These are phyloP conservation scores for Piscicola geometra DNA, from an alignment of 2,888 invertebrate species.

Conservation along the genomic window DNA sequence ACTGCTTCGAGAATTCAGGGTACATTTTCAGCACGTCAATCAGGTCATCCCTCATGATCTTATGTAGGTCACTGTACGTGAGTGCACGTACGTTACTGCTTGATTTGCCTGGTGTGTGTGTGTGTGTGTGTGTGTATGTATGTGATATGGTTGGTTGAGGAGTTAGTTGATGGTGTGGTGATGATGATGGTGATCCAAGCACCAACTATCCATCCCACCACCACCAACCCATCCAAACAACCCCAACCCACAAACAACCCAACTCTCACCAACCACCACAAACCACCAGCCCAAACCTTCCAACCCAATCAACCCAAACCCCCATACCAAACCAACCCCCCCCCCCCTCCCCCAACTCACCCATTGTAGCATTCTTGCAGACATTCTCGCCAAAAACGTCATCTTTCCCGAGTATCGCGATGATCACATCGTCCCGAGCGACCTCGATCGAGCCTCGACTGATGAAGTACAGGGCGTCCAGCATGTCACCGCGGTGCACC, in stretches of 20 bases:
- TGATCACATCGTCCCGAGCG: conserved; percentile 35
- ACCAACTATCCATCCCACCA: no score
- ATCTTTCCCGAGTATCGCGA: conserved; percentile 59
- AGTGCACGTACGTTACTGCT: conserved; percentile 92
- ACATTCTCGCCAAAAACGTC: conserved; percentile 80
- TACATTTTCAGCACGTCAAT: conserved; percentile 93
- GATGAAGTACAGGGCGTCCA: conserved; percentile 90
- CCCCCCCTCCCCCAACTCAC: neutral
- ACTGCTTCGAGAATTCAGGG: conserved; percentile 89
- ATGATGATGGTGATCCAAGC: no score
- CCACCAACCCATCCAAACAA: no score
- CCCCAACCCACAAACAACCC: no score
- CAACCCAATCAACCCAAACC: conserved; percentile 61
- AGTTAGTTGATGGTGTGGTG: no score
- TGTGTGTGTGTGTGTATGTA: neutral
- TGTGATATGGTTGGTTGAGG: neutral
- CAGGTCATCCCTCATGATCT: conserved; percentile 90
- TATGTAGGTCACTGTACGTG: conserved; percentile 97
- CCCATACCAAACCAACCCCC: no score
- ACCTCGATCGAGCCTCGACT: conserved; percentile 97
- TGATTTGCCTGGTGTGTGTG: conserved; percentile 66
- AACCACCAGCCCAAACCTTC: no score
- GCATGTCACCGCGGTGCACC: conserved; percentile 90
- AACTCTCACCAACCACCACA: no score
- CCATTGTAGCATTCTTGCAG: conserved; percentile 82